phyloP scores from a whole-genome alignment of 23 tunicate species.

The Botrylloides violaceus region DNA sequence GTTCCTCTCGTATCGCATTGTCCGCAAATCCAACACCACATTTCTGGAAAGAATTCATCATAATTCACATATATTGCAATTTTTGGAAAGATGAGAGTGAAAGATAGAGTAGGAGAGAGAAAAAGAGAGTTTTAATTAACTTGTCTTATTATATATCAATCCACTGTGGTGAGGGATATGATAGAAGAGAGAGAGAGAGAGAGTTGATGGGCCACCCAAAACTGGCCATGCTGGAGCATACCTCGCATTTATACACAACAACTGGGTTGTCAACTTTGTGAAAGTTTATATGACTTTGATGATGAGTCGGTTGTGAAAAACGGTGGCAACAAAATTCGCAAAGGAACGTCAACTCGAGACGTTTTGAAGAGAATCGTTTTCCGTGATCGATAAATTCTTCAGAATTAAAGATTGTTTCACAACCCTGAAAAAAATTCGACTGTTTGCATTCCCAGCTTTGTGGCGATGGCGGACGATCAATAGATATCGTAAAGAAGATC shows the following conservation, averaged over 20 bases:
- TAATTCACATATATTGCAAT: no score
- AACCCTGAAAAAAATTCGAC: slow-evolving; percentile 25
- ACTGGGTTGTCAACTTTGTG: neutral
- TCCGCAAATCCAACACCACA: slow-evolving; percentile 21
- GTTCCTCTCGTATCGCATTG: slow-evolving; percentile 15
- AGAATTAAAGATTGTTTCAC: slow-evolving; percentile 4
- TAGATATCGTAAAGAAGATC: no score
- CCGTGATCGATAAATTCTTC: slow-evolving; percentile 3
- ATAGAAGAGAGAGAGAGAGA: no score
- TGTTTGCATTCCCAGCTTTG: no score
- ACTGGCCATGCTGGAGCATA: neutral
- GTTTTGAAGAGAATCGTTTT: neutral
- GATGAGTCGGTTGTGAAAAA: neutral
- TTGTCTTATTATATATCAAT: no score
- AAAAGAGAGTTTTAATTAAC: no score
- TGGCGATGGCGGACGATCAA: no score
- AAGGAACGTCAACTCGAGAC: neutral
- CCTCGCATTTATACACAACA: slow-evolving; percentile 17
- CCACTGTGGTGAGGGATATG: no score
- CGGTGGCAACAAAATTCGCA: slow-evolving; percentile 18
- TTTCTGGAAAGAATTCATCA: slow-evolving; percentile 10
- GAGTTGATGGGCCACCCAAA: no score
- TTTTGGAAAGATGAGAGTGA: no score
- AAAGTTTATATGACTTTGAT: slow-evolving; percentile 12
- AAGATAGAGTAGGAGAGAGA: no score